These are phyloP conservation scores for Sebastes elongatus DNA, from an alignment of 2,797 vertebrate genomes.

Conservation along the genomic window DNA sequence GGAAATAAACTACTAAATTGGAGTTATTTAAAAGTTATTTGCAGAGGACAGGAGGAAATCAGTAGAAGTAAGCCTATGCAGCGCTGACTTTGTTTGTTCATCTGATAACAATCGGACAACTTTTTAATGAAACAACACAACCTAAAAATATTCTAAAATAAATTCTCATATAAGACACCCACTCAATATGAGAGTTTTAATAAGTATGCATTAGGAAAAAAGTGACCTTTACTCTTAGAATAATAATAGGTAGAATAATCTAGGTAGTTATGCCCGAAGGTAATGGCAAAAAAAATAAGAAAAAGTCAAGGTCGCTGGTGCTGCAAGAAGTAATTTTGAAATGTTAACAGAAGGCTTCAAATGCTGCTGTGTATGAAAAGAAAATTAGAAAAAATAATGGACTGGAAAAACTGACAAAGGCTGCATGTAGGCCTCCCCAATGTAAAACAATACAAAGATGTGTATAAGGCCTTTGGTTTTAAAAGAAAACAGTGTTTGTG, in stretches of 20 bases:
- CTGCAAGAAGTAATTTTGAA: constrained; percentile 20
- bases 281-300: background rate
- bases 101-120: background rate
- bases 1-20: background rate
- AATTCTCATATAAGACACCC: background rate
- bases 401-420: background rate
- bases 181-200: background rate
- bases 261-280: background rate
- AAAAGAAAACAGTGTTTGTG: background rate
- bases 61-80: background rate
- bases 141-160: background rate
- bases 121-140: background rate
- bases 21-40: background rate
- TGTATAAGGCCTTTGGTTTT: background rate
- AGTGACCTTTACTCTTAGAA: background rate
- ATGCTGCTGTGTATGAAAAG: background rate
- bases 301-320: constrained; percentile 1
- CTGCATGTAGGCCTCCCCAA: background rate
- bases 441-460: background rate
- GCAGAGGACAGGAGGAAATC: background rate
- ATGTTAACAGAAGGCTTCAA: background rate
- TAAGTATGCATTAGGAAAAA: background rate
- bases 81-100: background rate
- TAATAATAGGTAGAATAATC: background rate
- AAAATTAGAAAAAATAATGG: background rate